These are phyloP conservation scores for Callionymus lyra DNA, from an alignment of 2,113 vertebrate species.

Conservation along the genomic window DNA sequence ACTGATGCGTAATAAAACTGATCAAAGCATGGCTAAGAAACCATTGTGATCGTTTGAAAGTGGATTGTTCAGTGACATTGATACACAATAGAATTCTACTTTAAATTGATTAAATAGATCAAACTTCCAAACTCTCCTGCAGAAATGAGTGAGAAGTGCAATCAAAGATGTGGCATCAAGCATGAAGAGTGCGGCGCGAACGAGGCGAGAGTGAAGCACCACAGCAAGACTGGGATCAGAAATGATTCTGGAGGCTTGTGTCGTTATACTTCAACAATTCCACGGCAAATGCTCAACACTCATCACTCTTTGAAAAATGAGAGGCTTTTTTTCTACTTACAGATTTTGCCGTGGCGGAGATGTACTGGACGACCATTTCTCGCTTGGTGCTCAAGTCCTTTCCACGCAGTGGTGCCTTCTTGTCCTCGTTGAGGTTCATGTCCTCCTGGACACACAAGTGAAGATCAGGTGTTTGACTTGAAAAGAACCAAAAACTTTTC, in stretches of 20 bases:
- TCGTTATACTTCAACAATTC: constrained; percentile 14
- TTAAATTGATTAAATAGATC: constrained; percentile 11
- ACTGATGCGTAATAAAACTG: no score
- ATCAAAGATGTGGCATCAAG: constrained; percentile 49
- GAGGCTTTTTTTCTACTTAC: constrained; percentile 69
- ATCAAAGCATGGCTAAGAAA: no score
- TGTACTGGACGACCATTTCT: constrained; percentile 98
- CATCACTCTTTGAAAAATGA: background rate
- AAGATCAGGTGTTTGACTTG: no score
- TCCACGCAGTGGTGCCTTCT: constrained; percentile 85
- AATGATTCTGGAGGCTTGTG: constrained; percentile 31
- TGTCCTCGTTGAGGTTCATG: constrained; percentile 97
- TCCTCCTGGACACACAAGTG: constrained; percentile 74
- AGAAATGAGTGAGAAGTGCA: constrained; percentile 32
- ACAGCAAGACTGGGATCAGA: constrained; percentile 29
- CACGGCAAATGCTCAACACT: constrained; percentile 6
- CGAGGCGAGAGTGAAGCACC: constrained; percentile 29
- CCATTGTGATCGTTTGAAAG: no score
- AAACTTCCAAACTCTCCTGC: background rate
- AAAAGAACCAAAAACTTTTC: no score
- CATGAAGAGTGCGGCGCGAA: constrained; percentile 31
- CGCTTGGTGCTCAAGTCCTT: constrained; percentile 90
- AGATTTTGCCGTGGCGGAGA: constrained; percentile 94
- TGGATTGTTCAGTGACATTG: no score
- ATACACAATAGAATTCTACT: no score